Evolutionary conservation across 2,888 invertebrate genomes (phyloP), one percentile per base, ranked within the genome.

Genomic region (Stenurella melanura): DNA sequence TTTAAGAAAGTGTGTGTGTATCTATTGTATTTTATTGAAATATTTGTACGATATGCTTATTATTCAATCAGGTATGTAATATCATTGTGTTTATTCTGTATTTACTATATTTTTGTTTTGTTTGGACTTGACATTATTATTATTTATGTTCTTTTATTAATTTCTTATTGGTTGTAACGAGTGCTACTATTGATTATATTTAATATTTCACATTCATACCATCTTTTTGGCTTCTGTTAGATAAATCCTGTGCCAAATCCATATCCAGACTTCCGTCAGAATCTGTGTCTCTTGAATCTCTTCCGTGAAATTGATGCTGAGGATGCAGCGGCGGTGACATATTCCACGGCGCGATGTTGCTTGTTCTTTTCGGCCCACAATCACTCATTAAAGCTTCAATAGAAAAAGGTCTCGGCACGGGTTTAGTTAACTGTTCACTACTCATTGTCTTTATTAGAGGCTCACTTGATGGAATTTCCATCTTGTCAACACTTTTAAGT

Each of bases 351-450:
- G 78, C 79, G 57, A 79, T 69, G 18, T 75, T 82, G 70, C 76
- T 82, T 18, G 61, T 79, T 74, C 83, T 87, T 78, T 79, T 87
- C 12, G 89, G 87, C 12, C 86, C 87, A 77, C 86, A 86, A 78
- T 89, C 89, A 82, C 90, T 89, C 85, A 93, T 93, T 30, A 93
- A 84, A 0, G 93, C 93, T 87, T 93, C 93, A 63, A 93, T 93
- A 0, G 93, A 92, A 87, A 93, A 93, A 0, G 93, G 92, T 82
- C 91, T 92, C 3, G 93, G 93, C 69, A 90, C 90, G 3, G 89
- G 87, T 82, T 89, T 90, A n/a, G 87, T 87, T 61, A 86, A 81
- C 50, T 82, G 80, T 60, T 85, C 84, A 76, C 78, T 78, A 57
- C 74, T 80, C 34, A 82, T 73, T 21, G 83, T 80, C 58, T 81